These are phyloP conservation scores for Diplodus sargus DNA, from an alignment of 2,797 vertebrate species.

Conservation along the genomic window DNA sequence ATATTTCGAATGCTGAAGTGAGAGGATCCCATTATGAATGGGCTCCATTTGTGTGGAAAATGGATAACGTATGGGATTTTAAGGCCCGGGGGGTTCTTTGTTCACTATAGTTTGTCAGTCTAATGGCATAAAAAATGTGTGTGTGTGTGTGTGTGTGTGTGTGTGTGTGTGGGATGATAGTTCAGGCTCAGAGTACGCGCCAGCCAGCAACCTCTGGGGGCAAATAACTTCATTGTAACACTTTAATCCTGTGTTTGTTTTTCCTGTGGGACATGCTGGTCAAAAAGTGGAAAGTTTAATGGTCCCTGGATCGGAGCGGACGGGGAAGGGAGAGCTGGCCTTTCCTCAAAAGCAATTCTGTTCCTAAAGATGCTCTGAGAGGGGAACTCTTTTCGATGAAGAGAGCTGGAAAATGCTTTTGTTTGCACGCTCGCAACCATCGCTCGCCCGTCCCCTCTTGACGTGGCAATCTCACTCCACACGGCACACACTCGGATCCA, in stretches of 20 bases:
- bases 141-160: slow-evolving; percentile 14
- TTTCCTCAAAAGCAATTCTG: slow-evolving; percentile 52
- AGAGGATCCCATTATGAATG: slow-evolving; percentile 59
- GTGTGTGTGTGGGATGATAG: slow-evolving; percentile 29
- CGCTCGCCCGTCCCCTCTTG: slow-evolving; percentile 16
- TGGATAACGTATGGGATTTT: slow-evolving; percentile 69
- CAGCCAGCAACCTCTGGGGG: slow-evolving; percentile 64
- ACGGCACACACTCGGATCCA: slow-evolving; percentile 35
- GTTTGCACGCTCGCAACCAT: slow-evolving; percentile 46
- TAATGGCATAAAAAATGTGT: slow-evolving; percentile 68
- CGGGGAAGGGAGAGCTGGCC: slow-evolving; percentile 36
- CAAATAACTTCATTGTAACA: slow-evolving; percentile 77
- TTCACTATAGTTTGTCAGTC: slow-evolving; percentile 68
- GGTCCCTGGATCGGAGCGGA: slow-evolving; percentile 38
- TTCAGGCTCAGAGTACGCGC: slow-evolving; percentile 46
- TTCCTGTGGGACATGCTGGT: slow-evolving; percentile 72
- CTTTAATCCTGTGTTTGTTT: slow-evolving; percentile 78
- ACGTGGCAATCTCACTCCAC: slow-evolving; percentile 21
- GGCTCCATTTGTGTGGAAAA: slow-evolving; percentile 71
- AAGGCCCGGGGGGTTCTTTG: slow-evolving; percentile 57
- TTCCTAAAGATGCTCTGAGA: slow-evolving; percentile 45
- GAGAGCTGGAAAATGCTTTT: slow-evolving; percentile 50
- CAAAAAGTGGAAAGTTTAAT: slow-evolving; percentile 71
- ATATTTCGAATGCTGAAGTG: slow-evolving; percentile 65
- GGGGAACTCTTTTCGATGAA: slow-evolving; percentile 38